Conservation (phyloP, 2,797 vertebrate species). For the Crenuchus spilurus region DNA sequence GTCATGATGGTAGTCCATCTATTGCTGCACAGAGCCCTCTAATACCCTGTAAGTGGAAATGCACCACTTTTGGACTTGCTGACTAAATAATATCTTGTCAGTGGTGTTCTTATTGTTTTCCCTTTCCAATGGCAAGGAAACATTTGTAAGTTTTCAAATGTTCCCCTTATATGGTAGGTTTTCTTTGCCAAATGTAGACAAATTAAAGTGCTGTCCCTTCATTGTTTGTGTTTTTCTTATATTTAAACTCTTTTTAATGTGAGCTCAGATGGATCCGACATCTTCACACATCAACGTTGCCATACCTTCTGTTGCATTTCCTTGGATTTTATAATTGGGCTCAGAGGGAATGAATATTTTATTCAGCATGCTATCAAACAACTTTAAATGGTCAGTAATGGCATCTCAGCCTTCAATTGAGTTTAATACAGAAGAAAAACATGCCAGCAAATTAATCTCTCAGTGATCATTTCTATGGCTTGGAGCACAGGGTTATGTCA, state of each 20-base stretch:
- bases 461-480: not conserved
- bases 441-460: not conserved
- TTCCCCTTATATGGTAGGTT: too few relatives aligned
- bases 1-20: too few relatives aligned
- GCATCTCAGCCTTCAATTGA: not conserved
- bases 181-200: too few relatives aligned
- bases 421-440: not conserved
- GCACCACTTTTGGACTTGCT: too few relatives aligned
- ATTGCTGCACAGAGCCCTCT: too few relatives aligned
- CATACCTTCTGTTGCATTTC: not conserved
- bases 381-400: not conserved
- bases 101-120: too few relatives aligned
- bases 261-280: too few relatives aligned
- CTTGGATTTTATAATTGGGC: slow-evolving; percentile 20
- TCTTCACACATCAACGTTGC: not conserved
- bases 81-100: too few relatives aligned
- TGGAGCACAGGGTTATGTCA: not conserved
- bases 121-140: too few relatives aligned
- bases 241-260: not conserved
- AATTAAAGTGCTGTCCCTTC: too few relatives aligned
- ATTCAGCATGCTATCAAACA: not conserved
- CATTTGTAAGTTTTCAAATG: too few relatives aligned
- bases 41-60: too few relatives aligned
- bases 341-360: slow-evolving; percentile 7
- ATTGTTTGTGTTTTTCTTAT: not conserved